Base-by-base conservation (phyloP, 2,113 vertebrate species). In the Amphiprion ocellaris region DNA sequence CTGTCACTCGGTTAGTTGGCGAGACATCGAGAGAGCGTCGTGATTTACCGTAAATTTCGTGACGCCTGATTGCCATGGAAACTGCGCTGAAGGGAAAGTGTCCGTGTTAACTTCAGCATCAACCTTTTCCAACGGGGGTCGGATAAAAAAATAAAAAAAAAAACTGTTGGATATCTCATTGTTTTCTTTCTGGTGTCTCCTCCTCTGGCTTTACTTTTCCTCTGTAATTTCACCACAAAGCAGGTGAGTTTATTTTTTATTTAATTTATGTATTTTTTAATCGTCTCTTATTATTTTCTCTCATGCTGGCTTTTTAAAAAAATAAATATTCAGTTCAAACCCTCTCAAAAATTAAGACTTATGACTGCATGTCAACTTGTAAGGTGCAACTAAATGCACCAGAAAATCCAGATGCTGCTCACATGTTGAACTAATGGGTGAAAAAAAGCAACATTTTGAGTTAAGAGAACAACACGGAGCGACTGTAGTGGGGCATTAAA, bases 11-110 rank as follows among this genome's bases (percentile, higher is more conserved):
- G 26, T 54, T 2, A 50, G 70, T 83, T 83, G 23, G 19, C 66
- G 49, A 67, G 69, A 81, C 15, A 62, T 44, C 26, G 24, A 52
- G 41, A 44, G 41, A 47, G 86, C 74, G 83, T 92, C 93, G 90
- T 92, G 91, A 91, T 88, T 91, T 92, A 74, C 91, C 91, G 89
- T 89, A 83, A 72, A 89, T 74, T 72, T 85, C 79, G 92, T 96
- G 94, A 95, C 94, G 94, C 92, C 77, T 86, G 59, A 93, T 96
- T 91, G 86, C 93, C 94, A 95, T 94, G 94, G 94, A 92, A 94
- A 94, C 84, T 84, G 81, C 21, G 90, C 89, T 89, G 88, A 89
- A 82, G 84, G 87, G 87, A 79, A 90, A 90, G 66, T 86, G 85
- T 87, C 87, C 62, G 79, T 28, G 75, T 54, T 82, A 91, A 92